Evolutionary conservation across 2,113 vertebrate species (phyloP), one percentile per base, ranked within the genome.

Genomic region (Diphyllodes magnificus): DNA sequence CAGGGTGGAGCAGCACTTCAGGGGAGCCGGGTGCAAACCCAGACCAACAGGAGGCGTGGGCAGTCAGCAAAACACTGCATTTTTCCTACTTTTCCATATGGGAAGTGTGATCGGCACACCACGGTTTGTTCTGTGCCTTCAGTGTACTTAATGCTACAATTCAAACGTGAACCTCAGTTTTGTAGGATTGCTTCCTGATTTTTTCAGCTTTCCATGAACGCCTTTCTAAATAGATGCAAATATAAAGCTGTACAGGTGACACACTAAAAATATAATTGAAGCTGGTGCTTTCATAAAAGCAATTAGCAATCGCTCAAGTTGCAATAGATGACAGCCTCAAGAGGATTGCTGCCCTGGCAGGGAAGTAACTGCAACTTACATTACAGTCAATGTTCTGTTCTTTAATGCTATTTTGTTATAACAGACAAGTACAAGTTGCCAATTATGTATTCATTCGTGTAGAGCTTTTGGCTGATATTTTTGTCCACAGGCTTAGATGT

Each of bases 301-400:
- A 97, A 94, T 96, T 86, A 96, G 82, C 92, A 73, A 44, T 94
- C 4, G 7, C 69, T 94, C 93, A 96, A 80, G 68, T 77, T 90
- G 92, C 91, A 88, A 80, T 11, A 88, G 94, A 92, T 83, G 90
- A 73, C 79, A 94, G 82, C 69, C 90, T 77, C 92, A 20, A 65
- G 87, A 92, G 91, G 65, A 88, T 35, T 70, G 24, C 68, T 86
- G 68, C 92, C 72, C 87, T 63, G 82, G 75, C 92, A 94, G 68
- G 64, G 68, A 95, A 88, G 79, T 35, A 72, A 37, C 75, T 76
- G 78, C 82, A 85, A 73, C 60, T 87, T 47, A 71, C 39, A 22
- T 80, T 70, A 50, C 82, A 91, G 82, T 91, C 82, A 83, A 5
- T 17, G 24, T 70, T 90, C 82, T 73, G 50, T 54, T 90, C 82